Percentiles rank a stretch among this genome's conserved stretches.
Conservation (phyloP, 2,113 vertebrate genomes). For the Aldabrachelys gigantea region DNA sequence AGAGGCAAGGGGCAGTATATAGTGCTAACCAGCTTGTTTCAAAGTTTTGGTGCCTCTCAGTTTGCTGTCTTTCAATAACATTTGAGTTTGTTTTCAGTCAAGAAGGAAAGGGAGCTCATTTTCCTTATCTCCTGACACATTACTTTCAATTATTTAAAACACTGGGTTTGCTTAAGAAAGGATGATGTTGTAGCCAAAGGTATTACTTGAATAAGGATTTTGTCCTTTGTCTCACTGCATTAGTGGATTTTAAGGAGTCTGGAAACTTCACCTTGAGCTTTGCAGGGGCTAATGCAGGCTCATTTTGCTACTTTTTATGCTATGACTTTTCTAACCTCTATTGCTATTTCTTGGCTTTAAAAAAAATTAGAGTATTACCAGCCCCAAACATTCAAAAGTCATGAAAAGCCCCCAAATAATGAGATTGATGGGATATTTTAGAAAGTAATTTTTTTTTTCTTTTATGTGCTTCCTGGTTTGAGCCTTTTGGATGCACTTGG, state of each 20-base stretch:
- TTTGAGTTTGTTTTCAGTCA: constrained; percentile 66
- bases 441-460: background rate
- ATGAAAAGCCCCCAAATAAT: background rate
- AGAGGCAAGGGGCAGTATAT: background rate
- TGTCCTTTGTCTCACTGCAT: constrained; percentile 48
- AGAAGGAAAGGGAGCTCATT: constrained; percentile 54
- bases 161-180: constrained; percentile 35
- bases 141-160: constrained; percentile 58
- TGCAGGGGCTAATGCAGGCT: constrained; percentile 34
- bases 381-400: background rate
- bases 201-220: constrained; percentile 31
- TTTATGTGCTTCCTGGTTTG: background rate
- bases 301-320: background rate
- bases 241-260: constrained; percentile 29
- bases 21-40: constrained; percentile 57
- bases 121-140: constrained; percentile 70
- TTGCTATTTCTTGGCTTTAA: constrained; percentile 8
- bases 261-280: background rate
- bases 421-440: background rate
- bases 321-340: background rate
- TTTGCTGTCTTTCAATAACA: constrained; percentile 67
- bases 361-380: background rate
- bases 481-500: background rate
- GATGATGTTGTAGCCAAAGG: constrained; percentile 20
- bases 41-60: constrained; percentile 32